A percentile compares a stretch with the other conserved stretches of the same genome.
Conservation (phyloP, 2,888 invertebrate genomes). For the Conomelus anceps region DNA sequence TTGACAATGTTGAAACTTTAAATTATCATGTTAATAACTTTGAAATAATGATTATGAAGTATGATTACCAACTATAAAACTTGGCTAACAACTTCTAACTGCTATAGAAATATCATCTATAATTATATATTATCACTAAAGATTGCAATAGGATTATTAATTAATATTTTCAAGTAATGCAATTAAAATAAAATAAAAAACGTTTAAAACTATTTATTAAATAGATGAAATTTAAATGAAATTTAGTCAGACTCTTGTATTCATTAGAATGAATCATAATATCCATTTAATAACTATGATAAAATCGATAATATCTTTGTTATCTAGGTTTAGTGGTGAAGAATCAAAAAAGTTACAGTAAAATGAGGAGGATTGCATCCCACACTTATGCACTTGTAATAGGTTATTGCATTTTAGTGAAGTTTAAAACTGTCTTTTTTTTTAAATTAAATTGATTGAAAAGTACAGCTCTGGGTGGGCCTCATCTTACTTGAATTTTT, state of each 20-base stretch:
- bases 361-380: neutral
- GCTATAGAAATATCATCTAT: neutral
- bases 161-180: neutral
- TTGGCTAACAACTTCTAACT: neutral
- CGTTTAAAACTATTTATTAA: neutral
- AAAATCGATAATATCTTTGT: neutral
- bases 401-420: neutral
- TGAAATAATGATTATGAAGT: neutral
- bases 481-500: no score
- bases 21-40: neutral
- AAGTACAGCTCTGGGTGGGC: no score
- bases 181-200: neutral
- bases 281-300: neutral
- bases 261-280: neutral
- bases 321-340: neutral
- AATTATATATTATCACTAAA: neutral
- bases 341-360: neutral
- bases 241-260: neutral
- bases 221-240: neutral
- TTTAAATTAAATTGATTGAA: no score
- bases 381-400: neutral
- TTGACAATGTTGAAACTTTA: neutral
- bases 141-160: neutral
- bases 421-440: neutral
- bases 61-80: neutral